phyloP scores from a whole-genome alignment of 2,888 invertebrate species.

The Xestia xanthographa region DNA sequence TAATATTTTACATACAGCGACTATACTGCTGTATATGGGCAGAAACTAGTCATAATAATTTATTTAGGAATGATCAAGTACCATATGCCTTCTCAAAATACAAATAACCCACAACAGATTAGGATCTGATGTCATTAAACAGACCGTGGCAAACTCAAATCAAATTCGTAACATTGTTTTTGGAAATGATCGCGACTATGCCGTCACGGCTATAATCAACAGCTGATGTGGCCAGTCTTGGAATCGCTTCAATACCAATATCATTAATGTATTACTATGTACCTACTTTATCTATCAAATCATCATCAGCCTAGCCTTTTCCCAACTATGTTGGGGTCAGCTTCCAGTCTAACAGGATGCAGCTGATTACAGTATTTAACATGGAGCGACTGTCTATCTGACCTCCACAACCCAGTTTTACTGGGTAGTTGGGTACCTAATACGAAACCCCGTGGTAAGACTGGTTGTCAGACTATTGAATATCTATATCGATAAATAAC shows the following conservation, averaged over 20 bases:
- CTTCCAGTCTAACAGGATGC: not conserved
- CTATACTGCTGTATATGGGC: not conserved
- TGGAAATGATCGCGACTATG: slow-evolving; percentile 40
- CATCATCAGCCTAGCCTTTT: not conserved
- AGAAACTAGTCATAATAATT: not conserved
- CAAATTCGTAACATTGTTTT: slow-evolving; percentile 31
- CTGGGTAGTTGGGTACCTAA: not conserved
- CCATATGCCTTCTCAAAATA: slow-evolving; percentile 24
- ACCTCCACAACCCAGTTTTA: not conserved
- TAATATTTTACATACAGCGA: not conserved
- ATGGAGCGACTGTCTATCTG: not conserved
- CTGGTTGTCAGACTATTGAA: slow-evolving; percentile 7
- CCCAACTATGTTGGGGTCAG: not conserved
- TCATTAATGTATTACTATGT: slow-evolving; percentile 4
- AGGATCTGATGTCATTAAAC: slow-evolving; percentile 45
- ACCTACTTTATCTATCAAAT: not conserved
- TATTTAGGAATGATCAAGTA: slow-evolving; percentile 13
- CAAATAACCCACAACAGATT: slow-evolving; percentile 16
- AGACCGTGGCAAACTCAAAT: slow-evolving; percentile 9
- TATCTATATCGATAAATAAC: not conserved
- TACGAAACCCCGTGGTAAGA: not conserved
- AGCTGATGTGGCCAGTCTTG: slow-evolving; percentile 30
- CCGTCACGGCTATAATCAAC: slow-evolving; percentile 39
- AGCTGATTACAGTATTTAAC: not conserved
- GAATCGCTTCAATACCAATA: slow-evolving; percentile 33